Evolutionary conservation across 1,140 invertebrate genomes (phyloP), one percentile per base, ranked within the genome.

Genomic region (Conus ventricosus): DNA sequence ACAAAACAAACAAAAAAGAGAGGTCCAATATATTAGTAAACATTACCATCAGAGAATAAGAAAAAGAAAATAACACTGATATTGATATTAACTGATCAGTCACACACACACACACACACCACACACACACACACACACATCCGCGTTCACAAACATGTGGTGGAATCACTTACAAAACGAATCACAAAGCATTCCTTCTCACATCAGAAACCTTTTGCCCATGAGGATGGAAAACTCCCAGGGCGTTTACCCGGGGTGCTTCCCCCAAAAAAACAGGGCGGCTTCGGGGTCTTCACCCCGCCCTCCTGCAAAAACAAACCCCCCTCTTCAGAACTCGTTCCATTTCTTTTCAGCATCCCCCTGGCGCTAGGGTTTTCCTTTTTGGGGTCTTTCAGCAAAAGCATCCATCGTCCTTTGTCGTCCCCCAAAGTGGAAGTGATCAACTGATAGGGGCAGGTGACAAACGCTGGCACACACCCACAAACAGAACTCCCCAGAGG

Each of bases 371-470:
- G n/a, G n/a, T n/a, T n/a, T 25, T 25, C 91, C 91, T 51, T 86
- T 89, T 39, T 78, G 71, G 54, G 87, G 27, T 92, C 90, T 87
- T 93, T 94, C 25, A 94, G 78, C 85, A 93, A 71, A 71, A n/a
- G 92, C 89, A 81, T 94, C 93, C 85, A 90, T 91, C 5, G 92
- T 93, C 93, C 93, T 89, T 93, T 93, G 78, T 93, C 92, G 92
- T 87, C 17, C 92, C 85, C 3, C n/a, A n/a, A 91, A 51, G 86
- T 93, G 90, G 82, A 92, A 92, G 23, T 88, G 57, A 23, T 80
- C 67, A 25, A 71, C 27, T 71, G 60, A 81, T 90, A 92, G 0
- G 0, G 92, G 92, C 15, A 93, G 85, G 11, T 67, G n/a, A 76
- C 87, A 89, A 6, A 89, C 90, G 89, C 92, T 88, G 25, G 88